Base-by-base conservation (phyloP, 2,113 vertebrate species). In the Candoia aspera region DNA sequence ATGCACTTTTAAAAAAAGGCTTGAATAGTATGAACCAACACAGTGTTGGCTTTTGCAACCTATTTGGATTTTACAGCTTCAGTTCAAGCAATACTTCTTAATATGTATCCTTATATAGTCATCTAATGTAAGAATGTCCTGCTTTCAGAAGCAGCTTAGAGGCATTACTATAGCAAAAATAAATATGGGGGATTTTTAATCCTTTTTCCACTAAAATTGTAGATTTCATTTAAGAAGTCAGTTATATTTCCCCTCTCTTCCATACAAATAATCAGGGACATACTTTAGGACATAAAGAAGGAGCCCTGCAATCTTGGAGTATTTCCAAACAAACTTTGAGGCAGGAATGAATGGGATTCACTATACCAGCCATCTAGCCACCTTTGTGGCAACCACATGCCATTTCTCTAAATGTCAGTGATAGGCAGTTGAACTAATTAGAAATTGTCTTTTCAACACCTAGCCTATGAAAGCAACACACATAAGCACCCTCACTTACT, bases 81-180 rank as follows among this genome's bases (percentile, higher is more conserved):
- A 37, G 60, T 37, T 24, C 13, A 55, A 26, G 12, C 19, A 87
- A 85, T 57, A 37, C 24, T 33, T 86, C 73, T 62, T 37, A 55
- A 64, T 46, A 57, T 15, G 23, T 55, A 42, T 17, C 13, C 24
- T 64, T 49, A 84, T 23, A 73, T 0, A 2, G 10, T 62, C 46
- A 59, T 26, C 0, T 0, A 64, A 42, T 49, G 73, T 91, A 79
- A 37, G 37, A 60, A 60, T 26, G 23, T 62, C 42, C 12, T 49
- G 87, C 87, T 88, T 42, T 88, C 55, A 37, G 15, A 0, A 90
- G 58, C 79, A 91, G 89, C 37, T 91, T 96, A 95, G 86, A 92
- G 91, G 37, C 91, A 93, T 87, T 94, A 49, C 68, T 62, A 53
- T 83, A 73, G 84, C 26, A 90, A 62, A 89, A 89, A 49, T 64